phyloP scores from a whole-genome alignment of 1,140 invertebrate species.

The Dinoponera quadriceps region DNA sequence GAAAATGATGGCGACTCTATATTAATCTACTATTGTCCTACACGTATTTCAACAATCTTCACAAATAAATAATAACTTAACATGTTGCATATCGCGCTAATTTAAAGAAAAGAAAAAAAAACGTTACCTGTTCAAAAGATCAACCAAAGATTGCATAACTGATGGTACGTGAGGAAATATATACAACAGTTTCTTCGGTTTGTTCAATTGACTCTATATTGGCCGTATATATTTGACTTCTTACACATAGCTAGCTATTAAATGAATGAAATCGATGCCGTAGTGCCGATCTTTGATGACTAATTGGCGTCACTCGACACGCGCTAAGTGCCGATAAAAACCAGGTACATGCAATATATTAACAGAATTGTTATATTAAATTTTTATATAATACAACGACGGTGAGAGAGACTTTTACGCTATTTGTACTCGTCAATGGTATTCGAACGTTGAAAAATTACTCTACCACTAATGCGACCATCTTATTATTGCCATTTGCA shows the following conservation, averaged over 20 bases:
- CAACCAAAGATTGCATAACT: too few relatives aligned
- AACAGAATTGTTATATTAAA: conserved; percentile 45
- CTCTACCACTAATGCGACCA: background rate
- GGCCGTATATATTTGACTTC: too few relatives aligned
- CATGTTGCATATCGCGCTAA: too few relatives aligned
- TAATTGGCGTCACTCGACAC: too few relatives aligned
- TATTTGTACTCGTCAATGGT: conserved; percentile 20
- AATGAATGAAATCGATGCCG: too few relatives aligned
- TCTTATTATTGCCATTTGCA: conserved; percentile 37
- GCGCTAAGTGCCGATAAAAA: conserved; percentile 56
- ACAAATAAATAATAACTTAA: conserved; percentile 70
- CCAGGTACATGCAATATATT: conserved; percentile 66
- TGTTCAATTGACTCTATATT: too few relatives aligned
- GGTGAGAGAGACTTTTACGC: conserved; percentile 37
- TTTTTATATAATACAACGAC: conserved; percentile 17
- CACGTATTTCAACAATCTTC: conserved; percentile 43
- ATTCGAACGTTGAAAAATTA: conserved; percentile 16
- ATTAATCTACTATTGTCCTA: conserved; percentile 21
- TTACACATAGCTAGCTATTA: too few relatives aligned
- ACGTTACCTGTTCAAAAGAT: too few relatives aligned
- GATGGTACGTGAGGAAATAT: background rate
- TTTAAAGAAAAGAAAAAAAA: too few relatives aligned
- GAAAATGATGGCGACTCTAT: too few relatives aligned
- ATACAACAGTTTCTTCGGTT: background rate
- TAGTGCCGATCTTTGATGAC: too few relatives aligned